These are phyloP conservation scores for Drosophila neutralis DNA, from an alignment of 2,888 invertebrate species.

Conservation along the genomic window DNA sequence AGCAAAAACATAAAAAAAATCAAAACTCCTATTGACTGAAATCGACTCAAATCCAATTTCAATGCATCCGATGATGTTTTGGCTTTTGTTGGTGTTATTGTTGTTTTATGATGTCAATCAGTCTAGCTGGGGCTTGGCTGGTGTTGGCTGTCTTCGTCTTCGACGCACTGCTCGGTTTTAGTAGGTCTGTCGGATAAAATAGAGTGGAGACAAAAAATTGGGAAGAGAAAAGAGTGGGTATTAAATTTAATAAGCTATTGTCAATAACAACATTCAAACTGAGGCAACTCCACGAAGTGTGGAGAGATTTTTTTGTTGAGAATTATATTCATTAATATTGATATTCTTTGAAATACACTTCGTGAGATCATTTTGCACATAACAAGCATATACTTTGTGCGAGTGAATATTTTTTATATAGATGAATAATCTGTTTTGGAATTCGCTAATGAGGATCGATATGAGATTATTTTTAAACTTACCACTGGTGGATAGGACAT, in stretches of 20 bases:
- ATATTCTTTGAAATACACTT: not conserved
- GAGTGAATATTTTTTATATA: not conserved
- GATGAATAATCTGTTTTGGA: not conserved
- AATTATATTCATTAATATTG: conserved; percentile 5
- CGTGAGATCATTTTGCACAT: conserved; percentile 3
- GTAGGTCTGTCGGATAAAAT: conserved; percentile 60
- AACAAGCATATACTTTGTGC: conserved; percentile 1
- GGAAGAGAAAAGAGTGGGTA: not conserved
- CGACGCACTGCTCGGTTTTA: conserved; percentile 58
- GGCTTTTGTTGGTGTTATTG: conserved; percentile 11
- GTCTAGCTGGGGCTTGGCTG: conserved; percentile 70
- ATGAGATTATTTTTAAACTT: conserved; percentile 40
- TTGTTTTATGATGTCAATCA: conserved; percentile 66
- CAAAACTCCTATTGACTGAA: conserved; percentile 48
- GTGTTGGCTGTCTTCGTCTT: conserved; percentile 50
- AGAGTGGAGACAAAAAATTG: conserved; percentile 14
- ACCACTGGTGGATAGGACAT: conserved; percentile 84
- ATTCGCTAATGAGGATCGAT: not conserved
- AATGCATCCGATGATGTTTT: conserved; percentile 30
- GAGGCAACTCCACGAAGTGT: conserved; percentile 11
- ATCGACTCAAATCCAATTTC: conserved; percentile 41
- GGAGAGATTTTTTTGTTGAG: not conserved
- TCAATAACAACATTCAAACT: conserved; percentile 22
- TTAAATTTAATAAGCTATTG: conserved; percentile 44
- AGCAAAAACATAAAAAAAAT: conserved; percentile 30